A percentile compares a stretch with the other conserved stretches of the same genome.
phyloP scores from a whole-genome alignment of 1,140 invertebrate species.

The Heliothis subflexa region DNA sequence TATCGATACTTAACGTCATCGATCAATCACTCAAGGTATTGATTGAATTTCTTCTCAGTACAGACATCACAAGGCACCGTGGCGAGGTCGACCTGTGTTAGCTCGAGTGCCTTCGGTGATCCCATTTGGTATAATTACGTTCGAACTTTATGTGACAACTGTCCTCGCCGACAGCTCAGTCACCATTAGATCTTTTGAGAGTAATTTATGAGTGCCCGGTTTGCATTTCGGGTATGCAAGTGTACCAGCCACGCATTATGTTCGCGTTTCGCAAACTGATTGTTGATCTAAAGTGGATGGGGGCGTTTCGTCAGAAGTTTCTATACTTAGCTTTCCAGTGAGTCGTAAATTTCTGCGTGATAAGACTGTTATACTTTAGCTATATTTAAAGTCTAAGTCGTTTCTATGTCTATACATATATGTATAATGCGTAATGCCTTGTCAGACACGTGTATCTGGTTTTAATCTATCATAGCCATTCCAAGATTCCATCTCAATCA shows the following conservation, averaged over 20 bases:
- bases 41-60: conserved; percentile 73
- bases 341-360: neutral
- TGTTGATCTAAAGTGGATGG: conserved; percentile 13
- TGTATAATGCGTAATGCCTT: too few species aligned
- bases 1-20: conserved; percentile 35
- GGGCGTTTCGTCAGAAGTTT: neutral
- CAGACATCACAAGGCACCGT: conserved; percentile 57
- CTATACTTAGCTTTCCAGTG: conserved; percentile 23
- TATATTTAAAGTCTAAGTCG: too few species aligned
- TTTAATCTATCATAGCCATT: too few species aligned
- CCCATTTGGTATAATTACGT: conserved; percentile 83
- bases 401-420: too few species aligned
- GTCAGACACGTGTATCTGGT: too few species aligned
- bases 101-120: conserved; percentile 72
- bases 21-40: conserved; percentile 57
- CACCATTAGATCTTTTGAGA: conserved; percentile 51
- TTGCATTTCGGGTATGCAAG: conserved; percentile 8
- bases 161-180: conserved; percentile 75
- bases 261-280: neutral
- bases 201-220: conserved; percentile 3
- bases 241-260: neutral
- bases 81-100: conserved; percentile 75
- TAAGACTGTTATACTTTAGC: neutral
- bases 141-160: conserved; percentile 70
- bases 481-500: too few species aligned